A percentile compares a stretch with the other conserved stretches of the same genome.
These are phyloP conservation scores for Rousettus leschenaultii DNA, from an alignment of 2,113 vertebrate species.

Conservation along the genomic window DNA sequence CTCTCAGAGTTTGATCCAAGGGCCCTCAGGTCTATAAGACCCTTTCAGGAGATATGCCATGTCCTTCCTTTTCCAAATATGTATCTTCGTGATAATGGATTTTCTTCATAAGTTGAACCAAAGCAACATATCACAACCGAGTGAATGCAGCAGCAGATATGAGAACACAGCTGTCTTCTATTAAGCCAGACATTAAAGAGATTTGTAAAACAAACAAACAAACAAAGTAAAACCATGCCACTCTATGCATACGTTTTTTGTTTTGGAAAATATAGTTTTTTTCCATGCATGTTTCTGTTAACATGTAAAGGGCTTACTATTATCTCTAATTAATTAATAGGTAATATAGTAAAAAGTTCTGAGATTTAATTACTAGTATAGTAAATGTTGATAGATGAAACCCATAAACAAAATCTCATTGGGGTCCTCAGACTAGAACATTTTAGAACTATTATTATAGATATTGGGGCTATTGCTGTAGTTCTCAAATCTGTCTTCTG, in stretches of 20 bases:
- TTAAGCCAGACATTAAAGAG: background rate
- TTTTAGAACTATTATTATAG: background rate
- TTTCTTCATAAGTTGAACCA: background rate
- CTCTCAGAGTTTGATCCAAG: background rate
- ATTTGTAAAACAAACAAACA: background rate
- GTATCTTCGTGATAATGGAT: conserved; percentile 3
- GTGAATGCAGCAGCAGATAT: background rate
- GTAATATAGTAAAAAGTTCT: background rate
- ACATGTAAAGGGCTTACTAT: background rate
- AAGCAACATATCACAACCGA: background rate
- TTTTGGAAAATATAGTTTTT: background rate
- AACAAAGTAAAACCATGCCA: background rate
- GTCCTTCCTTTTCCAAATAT: background rate
- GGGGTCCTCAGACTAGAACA: background rate
- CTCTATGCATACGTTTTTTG: background rate
- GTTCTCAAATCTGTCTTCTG: background rate
- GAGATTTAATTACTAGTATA: background rate
- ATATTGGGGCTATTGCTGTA: background rate
- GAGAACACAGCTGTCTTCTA: background rate
- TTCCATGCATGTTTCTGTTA: background rate
- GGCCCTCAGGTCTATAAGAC: background rate
- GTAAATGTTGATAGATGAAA: background rate
- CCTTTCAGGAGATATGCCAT: background rate
- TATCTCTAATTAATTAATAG: background rate
- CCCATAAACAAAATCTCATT: background rate